phyloP scores from a whole-genome alignment of 1,140 invertebrate species.

The Tetramorium alpestre region DNA sequence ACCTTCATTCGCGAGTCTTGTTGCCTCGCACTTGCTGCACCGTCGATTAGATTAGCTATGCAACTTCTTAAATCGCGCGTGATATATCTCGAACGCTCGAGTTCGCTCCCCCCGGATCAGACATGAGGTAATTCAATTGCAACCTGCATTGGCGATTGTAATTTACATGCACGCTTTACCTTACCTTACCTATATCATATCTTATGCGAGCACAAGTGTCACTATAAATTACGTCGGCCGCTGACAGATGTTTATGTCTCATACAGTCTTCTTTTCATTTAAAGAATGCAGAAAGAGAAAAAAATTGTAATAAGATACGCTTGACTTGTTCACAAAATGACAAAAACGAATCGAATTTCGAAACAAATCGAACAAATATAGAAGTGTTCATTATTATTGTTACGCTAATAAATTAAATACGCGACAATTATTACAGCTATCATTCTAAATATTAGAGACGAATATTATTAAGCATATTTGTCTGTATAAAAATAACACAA shows the following conservation, averaged over 20 bases:
- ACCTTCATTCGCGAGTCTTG: not conserved
- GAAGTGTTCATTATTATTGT: not conserved
- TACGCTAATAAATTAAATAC: not conserved
- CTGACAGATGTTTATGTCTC: not conserved
- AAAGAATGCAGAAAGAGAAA: not conserved
- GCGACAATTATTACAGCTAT: not conserved
- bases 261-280: not conserved
- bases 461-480: not conserved
- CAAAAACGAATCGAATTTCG: not conserved
- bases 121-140: not conserved
- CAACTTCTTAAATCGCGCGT: not conserved
- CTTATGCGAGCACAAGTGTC: not conserved
- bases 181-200: not conserved
- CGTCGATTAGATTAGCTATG: constrained; percentile 8
- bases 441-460: not conserved
- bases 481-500: not conserved
- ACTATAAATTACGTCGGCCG: not conserved
- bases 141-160: not conserved
- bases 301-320: not conserved
- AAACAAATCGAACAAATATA: not conserved
- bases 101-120: not conserved
- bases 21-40: not conserved
- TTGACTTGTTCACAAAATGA: not conserved
- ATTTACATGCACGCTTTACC: not conserved
- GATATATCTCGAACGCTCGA: not conserved